Base-by-base conservation (phyloP, 2,797 vertebrate species). In the Scyliorhinus canicula region DNA sequence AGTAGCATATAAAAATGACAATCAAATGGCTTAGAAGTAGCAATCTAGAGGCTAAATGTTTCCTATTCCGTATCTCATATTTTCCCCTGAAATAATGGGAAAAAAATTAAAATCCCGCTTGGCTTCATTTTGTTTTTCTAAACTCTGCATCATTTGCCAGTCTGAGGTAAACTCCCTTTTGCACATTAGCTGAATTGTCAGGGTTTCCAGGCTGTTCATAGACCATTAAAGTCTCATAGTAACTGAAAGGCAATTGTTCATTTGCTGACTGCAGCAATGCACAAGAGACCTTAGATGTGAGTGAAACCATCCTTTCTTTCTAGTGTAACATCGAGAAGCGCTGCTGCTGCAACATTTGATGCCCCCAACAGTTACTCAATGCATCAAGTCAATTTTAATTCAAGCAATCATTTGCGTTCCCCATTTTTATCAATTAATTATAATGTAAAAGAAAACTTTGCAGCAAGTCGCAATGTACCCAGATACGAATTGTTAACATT, bases 1-100 rank as follows among this genome's bases (percentile, higher is more conserved):
- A 98, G 97, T 98, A 98, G 97, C 98, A 97, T 97, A 98, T 98
- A 98, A 98, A 99, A 98, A 98, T 98, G 98, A 98, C 98, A 98
- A 97, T 97, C 98, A 98, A 98, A 98, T 98, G 98, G 97, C 98
- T 98, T 97, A 98, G 97, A 98, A 97, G 97, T 97, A 97, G 97
- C 98, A 97, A 98, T 98, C 97, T 97, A 96, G 96, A 96, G 97
- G 96, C 96, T 96, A 95, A 96, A 97, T 97, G 96, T 97, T 97
- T 97, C 96, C 95, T 96, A 96, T 96, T 96, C 96, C 96, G 97
- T 97, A 63, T 57, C 96, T 96, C 96, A 97, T 96, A 96, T 96
- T 96, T 97, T 96, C 65, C 93, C 47, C 44, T 94, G 93, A 94
- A 71, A 94, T 94, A 69, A 74, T 93, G 93, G 67, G 93, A 31